A percentile compares a stretch with the other conserved stretches of the same genome.
Conservation (phyloP, 1,140 invertebrate species). For the Condylostylus longicornis region DNA sequence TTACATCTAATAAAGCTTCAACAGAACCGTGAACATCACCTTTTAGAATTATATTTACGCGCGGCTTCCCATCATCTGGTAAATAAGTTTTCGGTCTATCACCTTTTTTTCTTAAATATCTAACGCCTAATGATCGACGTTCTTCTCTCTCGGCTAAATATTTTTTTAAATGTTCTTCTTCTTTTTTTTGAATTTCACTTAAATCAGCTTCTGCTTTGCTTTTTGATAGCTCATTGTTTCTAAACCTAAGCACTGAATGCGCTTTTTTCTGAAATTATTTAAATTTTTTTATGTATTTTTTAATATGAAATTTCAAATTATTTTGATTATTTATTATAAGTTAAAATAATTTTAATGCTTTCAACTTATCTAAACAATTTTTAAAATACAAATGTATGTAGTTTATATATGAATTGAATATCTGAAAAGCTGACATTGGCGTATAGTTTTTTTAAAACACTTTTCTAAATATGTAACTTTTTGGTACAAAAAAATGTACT, state of each 20-base stretch:
- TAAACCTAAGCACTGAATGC: constrained; percentile 47
- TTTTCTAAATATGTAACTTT: too few species aligned
- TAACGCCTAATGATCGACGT: constrained; percentile 44
- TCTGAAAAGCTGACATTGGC: too few species aligned
- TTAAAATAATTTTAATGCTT: too few species aligned
- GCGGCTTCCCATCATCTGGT: constrained; percentile 30
- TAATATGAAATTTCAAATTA: too few species aligned
- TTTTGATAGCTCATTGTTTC: constrained; percentile 39
- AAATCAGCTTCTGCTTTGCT: constrained; percentile 48
- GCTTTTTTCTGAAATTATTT: constrained; percentile 43
- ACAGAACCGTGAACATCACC: constrained; percentile 79
- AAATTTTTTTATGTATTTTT: background rate
- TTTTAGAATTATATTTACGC: constrained; percentile 45
- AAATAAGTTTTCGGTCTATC: constrained; percentile 37
- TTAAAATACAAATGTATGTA: too few species aligned
- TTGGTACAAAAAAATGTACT: too few species aligned
- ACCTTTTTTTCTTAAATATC: constrained; percentile 33
- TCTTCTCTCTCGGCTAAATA: constrained; percentile 51
- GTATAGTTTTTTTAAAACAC: too few species aligned
- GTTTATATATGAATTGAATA: too few species aligned
- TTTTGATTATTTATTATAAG: too few species aligned
- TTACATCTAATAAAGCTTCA: constrained; percentile 82
- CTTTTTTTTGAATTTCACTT: constrained; percentile 47
- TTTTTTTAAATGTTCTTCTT: constrained; percentile 47
- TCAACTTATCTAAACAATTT: too few species aligned